These are phyloP conservation scores for Sympetrum striolatum DNA, from an alignment of 2,888 invertebrate species.

Conservation along the genomic window DNA sequence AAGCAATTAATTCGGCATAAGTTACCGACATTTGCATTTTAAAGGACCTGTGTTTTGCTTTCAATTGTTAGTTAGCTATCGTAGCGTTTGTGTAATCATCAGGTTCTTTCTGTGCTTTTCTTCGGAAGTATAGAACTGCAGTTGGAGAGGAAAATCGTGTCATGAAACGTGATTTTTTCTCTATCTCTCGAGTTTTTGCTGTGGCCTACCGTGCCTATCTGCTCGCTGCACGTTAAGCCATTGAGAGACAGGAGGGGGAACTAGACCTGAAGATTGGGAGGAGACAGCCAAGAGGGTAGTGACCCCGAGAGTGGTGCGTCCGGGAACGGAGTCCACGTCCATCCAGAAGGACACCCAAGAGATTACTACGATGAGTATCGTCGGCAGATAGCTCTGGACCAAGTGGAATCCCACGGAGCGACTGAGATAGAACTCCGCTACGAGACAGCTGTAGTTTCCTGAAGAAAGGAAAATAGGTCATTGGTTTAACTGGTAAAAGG, in stretches of 20 bases:
- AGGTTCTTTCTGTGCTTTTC: background rate
- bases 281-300: slow-evolving; percentile 62
- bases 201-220: slow-evolving; percentile 35
- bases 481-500: too few species aligned
- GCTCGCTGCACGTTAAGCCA: slow-evolving; percentile 37
- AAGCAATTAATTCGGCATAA: too few species aligned
- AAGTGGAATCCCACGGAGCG: slow-evolving; percentile 64
- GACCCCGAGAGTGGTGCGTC: slow-evolving; percentile 61
- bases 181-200: background rate
- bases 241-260: slow-evolving; percentile 40
- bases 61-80: too few species aligned
- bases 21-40: too few species aligned
- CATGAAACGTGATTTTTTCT: background rate
- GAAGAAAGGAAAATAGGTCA: slow-evolving; percentile 37
- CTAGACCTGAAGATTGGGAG: slow-evolving; percentile 59
- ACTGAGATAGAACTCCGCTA: slow-evolving; percentile 62
- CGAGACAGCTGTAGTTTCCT: slow-evolving; percentile 64
- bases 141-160: background rate
- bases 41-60: too few species aligned
- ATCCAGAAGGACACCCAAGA: slow-evolving; percentile 66
- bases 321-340: slow-evolving; percentile 64
- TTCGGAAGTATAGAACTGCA: background rate
- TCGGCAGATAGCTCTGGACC: slow-evolving; percentile 65
- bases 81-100: too few species aligned
- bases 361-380: slow-evolving; percentile 65